Percentiles rank a stretch among this genome's conserved stretches.
These are phyloP conservation scores for Nyctereutes procyonoides DNA, from an alignment of 2,113 vertebrate genomes.

Conservation along the genomic window DNA sequence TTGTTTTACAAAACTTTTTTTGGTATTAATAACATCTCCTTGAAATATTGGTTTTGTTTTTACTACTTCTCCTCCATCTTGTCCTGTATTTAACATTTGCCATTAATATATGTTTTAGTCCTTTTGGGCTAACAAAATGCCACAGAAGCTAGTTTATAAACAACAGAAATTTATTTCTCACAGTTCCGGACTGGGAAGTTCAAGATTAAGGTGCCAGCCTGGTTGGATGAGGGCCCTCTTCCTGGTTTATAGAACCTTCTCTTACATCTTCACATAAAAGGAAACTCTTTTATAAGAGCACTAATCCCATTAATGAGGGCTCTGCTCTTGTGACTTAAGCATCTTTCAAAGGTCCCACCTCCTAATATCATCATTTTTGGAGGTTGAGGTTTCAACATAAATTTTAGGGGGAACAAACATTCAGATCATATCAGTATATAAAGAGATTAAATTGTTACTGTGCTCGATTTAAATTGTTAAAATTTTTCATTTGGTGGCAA, in stretches of 20 bases:
- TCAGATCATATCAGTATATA: background rate
- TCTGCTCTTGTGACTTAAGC: background rate
- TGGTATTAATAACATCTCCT: background rate
- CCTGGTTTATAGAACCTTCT: background rate
- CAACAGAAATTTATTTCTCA: background rate
- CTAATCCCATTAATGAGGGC: background rate
- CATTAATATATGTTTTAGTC: background rate
- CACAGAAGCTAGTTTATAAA: background rate
- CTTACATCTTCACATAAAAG: background rate
- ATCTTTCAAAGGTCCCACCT: background rate
- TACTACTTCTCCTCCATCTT: background rate
- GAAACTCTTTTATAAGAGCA: background rate
- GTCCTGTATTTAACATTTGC: background rate
- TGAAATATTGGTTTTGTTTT: background rate
- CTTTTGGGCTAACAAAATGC: background rate
- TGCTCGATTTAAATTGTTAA: background rate
- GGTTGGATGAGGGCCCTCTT: background rate
- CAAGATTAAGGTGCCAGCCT: background rate
- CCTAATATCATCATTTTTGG: background rate
- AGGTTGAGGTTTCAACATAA: background rate
- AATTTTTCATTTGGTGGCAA: background rate
- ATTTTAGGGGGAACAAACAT: background rate
- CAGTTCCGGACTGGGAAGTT: background rate
- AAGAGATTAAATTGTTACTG: background rate
- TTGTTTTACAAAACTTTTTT: background rate